Percentiles rank a stretch among this genome's conserved stretches.
Conservation (phyloP, 2,113 vertebrate genomes). For the Ptilonorhynchus violaceus region DNA sequence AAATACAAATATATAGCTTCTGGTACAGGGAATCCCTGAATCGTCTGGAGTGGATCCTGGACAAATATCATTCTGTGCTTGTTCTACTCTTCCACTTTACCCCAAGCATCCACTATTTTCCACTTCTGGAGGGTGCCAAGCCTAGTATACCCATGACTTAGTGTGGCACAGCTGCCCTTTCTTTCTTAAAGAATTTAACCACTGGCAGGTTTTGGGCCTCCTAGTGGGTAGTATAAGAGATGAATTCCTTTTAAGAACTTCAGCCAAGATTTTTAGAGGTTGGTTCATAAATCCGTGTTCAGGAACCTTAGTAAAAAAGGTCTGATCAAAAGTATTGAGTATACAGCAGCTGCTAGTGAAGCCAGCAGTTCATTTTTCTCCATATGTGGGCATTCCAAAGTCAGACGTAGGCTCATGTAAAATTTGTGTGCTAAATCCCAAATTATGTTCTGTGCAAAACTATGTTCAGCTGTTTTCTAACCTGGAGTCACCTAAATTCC, state of each 20-base stretch:
- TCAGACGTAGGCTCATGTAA: neutral
- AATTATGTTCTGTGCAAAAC: neutral
- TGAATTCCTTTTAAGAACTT: neutral
- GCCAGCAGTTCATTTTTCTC: neutral
- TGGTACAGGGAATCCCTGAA: neutral
- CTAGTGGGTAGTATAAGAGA: neutral
- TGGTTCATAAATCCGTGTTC: neutral
- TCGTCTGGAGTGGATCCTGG: neutral
- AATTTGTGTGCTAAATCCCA: neutral
- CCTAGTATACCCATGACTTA: neutral
- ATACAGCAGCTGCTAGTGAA: neutral
- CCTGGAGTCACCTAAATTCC: neutral
- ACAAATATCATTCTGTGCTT: neutral
- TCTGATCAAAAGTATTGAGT: conserved; percentile 7
- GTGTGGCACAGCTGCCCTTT: neutral
- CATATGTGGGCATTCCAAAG: neutral
- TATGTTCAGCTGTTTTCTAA: neutral
- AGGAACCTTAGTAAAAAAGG: neutral
- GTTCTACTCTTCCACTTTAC: neutral
- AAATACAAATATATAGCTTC: neutral
- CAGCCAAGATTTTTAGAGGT: conserved; percentile 8
- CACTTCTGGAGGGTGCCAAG: neutral
- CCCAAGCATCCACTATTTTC: neutral
- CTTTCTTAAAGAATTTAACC: neutral
- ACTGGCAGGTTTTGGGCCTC: neutral